Evolutionary conservation across 2,113 vertebrate species (phyloP).

Genomic region (Marmota flaviventris): DNA sequence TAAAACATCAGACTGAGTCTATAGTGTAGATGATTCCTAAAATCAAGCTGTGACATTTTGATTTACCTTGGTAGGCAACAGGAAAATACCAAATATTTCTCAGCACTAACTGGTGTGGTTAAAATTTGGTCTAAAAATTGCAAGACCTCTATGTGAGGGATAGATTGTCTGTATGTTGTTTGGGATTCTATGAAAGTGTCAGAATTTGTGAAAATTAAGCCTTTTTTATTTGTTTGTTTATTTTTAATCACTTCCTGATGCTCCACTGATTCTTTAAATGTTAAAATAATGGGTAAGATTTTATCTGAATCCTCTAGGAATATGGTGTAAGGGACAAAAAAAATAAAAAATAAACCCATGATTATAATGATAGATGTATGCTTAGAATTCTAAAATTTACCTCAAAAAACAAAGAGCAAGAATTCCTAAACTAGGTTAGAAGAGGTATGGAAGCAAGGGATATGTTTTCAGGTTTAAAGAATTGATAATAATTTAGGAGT

Average conservation of each 20-base stretch:
- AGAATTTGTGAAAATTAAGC: background rate
- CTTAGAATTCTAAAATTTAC: background rate
- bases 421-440: background rate
- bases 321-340: background rate
- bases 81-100: background rate
- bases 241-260: background rate
- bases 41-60: background rate
- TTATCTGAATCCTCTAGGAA: background rate
- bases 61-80: background rate
- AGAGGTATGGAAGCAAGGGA: background rate
- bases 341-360: background rate
- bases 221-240: background rate
- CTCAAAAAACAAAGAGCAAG: background rate
- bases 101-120: background rate
- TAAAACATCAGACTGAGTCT: background rate
- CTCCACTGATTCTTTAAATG: background rate
- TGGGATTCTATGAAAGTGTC: background rate
- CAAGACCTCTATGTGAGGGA: background rate
- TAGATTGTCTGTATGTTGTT: background rate
- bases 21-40: background rate
- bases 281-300: background rate
- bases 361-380: background rate
- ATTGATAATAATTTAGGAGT: background rate
- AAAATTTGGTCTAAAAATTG: conserved; percentile 12
- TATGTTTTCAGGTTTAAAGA: background rate